These are phyloP conservation scores for Rallus crepitans DNA, from an alignment of 2,797 vertebrate genomes.

Conservation along the genomic window DNA sequence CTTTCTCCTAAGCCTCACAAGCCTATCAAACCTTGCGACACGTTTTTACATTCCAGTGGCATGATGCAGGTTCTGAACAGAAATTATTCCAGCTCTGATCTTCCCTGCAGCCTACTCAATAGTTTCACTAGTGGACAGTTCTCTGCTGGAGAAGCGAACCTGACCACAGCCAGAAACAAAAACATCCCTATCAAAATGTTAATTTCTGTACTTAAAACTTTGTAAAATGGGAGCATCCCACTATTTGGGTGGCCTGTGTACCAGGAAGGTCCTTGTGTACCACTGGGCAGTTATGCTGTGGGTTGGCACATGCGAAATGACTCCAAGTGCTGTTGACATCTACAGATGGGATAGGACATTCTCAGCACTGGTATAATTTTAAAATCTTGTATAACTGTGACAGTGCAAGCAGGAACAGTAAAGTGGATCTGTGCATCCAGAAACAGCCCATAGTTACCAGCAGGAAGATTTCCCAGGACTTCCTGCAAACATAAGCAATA, in stretches of 20 bases:
- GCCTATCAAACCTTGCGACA: neutral
- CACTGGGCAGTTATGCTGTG: neutral
- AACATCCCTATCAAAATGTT: neutral
- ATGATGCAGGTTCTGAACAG: neutral
- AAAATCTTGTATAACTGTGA: neutral
- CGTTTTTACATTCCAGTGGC: neutral
- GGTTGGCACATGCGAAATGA: neutral
- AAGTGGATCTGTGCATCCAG: neutral
- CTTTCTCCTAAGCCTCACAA: neutral
- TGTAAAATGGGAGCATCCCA: neutral
- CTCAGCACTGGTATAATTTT: neutral
- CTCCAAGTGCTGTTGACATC: neutral
- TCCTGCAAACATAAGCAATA: neutral
- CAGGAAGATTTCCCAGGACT: neutral
- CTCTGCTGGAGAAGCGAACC: neutral
- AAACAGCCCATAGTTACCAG: neutral
- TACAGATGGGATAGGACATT: neutral
- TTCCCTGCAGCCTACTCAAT: neutral
- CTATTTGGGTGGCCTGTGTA: neutral
- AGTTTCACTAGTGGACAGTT: neutral
- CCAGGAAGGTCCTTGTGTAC: neutral
- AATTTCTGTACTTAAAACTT: neutral
- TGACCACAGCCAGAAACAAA: neutral
- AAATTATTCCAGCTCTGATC: neutral
- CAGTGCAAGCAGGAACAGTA: neutral